phyloP scores from a whole-genome alignment of 2,888 invertebrate genomes.

The Latrodectus hesperus region DNA sequence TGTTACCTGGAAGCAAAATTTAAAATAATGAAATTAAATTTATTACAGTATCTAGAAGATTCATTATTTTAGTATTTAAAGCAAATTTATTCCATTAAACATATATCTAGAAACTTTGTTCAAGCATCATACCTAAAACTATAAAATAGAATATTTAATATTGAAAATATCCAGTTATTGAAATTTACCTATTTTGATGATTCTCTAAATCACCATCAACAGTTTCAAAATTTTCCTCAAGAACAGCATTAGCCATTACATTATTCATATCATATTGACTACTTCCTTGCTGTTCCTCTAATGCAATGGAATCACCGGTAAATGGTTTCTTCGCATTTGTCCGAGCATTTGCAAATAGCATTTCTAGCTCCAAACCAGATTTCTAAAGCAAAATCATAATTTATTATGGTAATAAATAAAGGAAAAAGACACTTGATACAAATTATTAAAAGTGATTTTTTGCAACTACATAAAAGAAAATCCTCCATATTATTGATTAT shows the following conservation, averaged over 20 bases:
- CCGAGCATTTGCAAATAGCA: conserved; percentile 64
- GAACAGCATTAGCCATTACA: background rate
- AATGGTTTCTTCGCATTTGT: conserved; percentile 37
- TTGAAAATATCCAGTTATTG: background rate
- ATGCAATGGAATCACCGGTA: conserved; percentile 6
- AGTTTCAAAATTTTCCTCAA: conserved; percentile 16
- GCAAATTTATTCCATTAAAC: too few relatives aligned
- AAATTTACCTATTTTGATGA: conserved; percentile 10
- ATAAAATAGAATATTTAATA: too few relatives aligned
- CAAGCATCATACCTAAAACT: too few relatives aligned
- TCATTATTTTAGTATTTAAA: too few relatives aligned
- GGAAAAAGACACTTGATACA: background rate
- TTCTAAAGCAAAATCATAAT: conserved; percentile 26
- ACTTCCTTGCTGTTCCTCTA: conserved; percentile 26
- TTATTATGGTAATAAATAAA: background rate
- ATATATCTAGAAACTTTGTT: too few relatives aligned
- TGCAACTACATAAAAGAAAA: too few relatives aligned
- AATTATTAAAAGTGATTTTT: too few relatives aligned
- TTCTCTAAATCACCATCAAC: conserved; percentile 23
- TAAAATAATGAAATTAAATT: too few relatives aligned
- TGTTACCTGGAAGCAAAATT: too few relatives aligned
- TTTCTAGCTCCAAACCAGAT: conserved; percentile 61
- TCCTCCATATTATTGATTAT: too few relatives aligned
- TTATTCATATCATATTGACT: conserved; percentile 20
- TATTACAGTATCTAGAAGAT: too few relatives aligned